phyloP scores from a whole-genome alignment of 2,797 vertebrate genomes.

The Urocyon cinereoargenteus region DNA sequence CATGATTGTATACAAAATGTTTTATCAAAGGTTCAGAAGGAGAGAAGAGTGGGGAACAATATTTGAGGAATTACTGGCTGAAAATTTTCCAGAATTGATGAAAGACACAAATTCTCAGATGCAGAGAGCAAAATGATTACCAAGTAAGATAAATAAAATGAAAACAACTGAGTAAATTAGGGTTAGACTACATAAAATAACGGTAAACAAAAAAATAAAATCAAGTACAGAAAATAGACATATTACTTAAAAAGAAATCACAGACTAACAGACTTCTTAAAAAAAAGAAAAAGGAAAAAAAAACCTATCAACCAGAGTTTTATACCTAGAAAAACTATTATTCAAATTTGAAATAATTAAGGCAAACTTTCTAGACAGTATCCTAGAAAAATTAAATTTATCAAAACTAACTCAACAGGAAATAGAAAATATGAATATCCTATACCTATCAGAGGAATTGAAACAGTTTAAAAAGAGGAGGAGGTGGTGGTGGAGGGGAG shows the following conservation, averaged over 20 bases:
- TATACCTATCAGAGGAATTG: not conserved
- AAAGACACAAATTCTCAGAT: not conserved
- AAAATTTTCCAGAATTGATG: not conserved
- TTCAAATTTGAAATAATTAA: not conserved
- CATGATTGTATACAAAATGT: not conserved
- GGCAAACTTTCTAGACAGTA: not conserved
- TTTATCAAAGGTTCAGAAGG: not conserved
- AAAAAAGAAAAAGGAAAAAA: not conserved
- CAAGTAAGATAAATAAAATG: not conserved
- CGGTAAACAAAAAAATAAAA: not conserved
- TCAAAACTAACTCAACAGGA: not conserved
- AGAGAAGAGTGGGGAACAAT: not conserved
- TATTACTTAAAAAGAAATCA: not conserved
- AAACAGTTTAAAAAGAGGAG: not conserved
- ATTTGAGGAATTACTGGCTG: not conserved
- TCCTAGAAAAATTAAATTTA: not conserved
- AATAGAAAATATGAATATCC: not conserved
- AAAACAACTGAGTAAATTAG: not conserved
- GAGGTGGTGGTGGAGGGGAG: not conserved
- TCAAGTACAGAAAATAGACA: not conserved
- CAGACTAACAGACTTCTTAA: not conserved
- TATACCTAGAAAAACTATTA: not conserved
- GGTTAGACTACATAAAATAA: not conserved
- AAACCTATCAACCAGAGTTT: not conserved
- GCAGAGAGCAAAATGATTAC: not conserved